Evolutionary conservation across 2,113 vertebrate genomes (phyloP), one percentile per base, ranked within the genome.

Genomic region (Menura novaehollandiae): DNA sequence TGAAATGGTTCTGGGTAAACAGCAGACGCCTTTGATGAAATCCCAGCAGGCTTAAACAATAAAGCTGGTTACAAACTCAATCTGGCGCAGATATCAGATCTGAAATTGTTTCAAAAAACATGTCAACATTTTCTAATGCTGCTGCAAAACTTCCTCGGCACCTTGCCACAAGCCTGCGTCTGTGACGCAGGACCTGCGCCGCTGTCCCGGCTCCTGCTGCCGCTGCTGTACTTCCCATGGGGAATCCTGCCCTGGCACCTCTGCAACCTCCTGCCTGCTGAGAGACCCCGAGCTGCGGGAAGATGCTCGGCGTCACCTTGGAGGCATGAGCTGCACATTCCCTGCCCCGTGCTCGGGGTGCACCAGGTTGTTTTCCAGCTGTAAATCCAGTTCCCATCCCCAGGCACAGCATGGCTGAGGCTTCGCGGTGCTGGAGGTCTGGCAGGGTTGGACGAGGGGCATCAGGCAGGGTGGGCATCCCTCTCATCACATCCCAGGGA

Each of bases 41-140:
- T 98, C 98, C 98, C 98, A 98, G 98, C 98, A 98, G 98, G 98
- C 97, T 98, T 98, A 98, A 98, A 98, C 98, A 98, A 98, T 98
- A 98, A 98, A 98, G 98, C 98, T 98, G 97, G 98, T 98, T 98
- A 98, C 98, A 98, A 98, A 98, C 98, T 98, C 98, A 98, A 98
- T 98, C 98, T 98, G 98, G 97, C 85, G 30, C 96, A 98, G 98
- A 98, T 98, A 98, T 98, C 98, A 98, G 98, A 98, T 98, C 98
- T 98, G 98, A 98, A 98, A 98, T 98, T 98, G 98, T 98, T 98
- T 98, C 98, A 98, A 97, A 98, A 98, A 98, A 97, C 97, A 97
- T 97, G 97, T 97, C 97, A 98, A 97, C 98, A 97, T 98, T 98
- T 97, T 97, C 96, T 97, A 98, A 98, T 97, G 96, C 96, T 97